phyloP scores from a whole-genome alignment of 2,888 invertebrate genomes.

The Leptodirus hochenwartii region DNA sequence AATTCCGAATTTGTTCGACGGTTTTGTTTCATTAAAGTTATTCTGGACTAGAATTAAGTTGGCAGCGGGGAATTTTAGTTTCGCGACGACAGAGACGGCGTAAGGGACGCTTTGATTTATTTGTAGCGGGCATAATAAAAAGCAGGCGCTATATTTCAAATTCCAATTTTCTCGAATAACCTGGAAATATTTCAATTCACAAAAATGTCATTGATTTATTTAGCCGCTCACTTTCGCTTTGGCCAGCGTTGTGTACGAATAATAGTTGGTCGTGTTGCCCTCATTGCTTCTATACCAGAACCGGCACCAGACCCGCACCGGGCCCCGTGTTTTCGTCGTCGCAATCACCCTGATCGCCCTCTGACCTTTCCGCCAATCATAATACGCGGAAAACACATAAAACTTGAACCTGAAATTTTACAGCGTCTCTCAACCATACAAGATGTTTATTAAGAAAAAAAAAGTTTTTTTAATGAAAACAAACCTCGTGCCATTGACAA shows the following conservation, averaged over 20 bases:
- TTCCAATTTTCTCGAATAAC: conserved; percentile 89
- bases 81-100: conserved; percentile 51
- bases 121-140: conserved; percentile 63
- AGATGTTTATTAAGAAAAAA: not conserved
- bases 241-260: conserved; percentile 48
- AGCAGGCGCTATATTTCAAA: conserved; percentile 79
- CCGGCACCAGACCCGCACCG: conserved; percentile 66
- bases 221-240: conserved; percentile 48
- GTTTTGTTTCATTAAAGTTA: conserved; percentile 26
- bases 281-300: conserved; percentile 43
- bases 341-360: conserved; percentile 64
- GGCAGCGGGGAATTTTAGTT: conserved; percentile 37
- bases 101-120: conserved; percentile 39
- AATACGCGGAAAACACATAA: conserved; percentile 82
- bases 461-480: conserved; percentile 8
- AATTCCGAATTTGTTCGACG: conserved; percentile 43
- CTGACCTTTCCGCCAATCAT: conserved; percentile 51
- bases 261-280: conserved; percentile 17
- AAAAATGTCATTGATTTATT: too few species aligned
- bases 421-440: not conserved
- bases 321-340: conserved; percentile 72
- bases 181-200: conserved; percentile 22
- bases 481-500: conserved; percentile 53
- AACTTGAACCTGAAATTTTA: conserved; percentile 53
- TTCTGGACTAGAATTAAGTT: conserved; percentile 47